Base-by-base conservation (phyloP, 30 jellyfish, hydroid and myxozoan species). In the Catostylus mosaicus region DNA sequence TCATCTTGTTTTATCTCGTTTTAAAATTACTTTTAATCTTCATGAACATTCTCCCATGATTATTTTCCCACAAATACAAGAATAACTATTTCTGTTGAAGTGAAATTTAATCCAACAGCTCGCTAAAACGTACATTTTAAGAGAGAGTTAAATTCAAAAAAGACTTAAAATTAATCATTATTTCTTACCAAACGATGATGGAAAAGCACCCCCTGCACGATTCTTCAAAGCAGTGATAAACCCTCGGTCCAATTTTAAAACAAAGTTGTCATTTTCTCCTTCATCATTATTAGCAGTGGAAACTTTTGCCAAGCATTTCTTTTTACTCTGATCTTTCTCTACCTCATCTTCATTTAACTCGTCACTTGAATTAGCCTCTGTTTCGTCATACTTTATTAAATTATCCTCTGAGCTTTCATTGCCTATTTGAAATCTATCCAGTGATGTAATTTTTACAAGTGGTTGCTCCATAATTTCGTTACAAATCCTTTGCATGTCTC, bases 381-480 rank as follows among this genome's bases (percentile, higher is more conserved):
- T 32, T 3, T 33, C 60, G 1, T 19, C 26, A 16, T 1, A 27
- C 24, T 34, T 70, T 45, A 20, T 14, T 18, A 12, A 11, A 20
- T 4, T 48, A 23, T 43, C 50, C 8, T 48, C 75, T 1, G 59
- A 52, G 54, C 18, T 31, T 12, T 75, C 63, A 56, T 33, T 11
- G 9, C 31, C 61, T 9, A 56, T 75, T 23, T 56, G 65, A 26
- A 52, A 43, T 20, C 76, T 29, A 59, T 75, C 86, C 0, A 33
- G 4, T 24, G 76, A 27, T 18, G 45, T 75, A 75, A 52, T 56
- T 34, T 37, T 56, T 1, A 75, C 76, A 33, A 75, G 46, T 52
- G 86, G 86, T 9, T 75, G 86, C 3, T 52, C 76, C 86, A 75
- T 75, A 22, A 75, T 75, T 56, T 56, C 86, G 60, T 59, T 88